Percentiles rank a stretch among this genome's conserved stretches.
phyloP scores from a whole-genome alignment of 1,140 invertebrate species.

The Zaprionus inermis region DNA sequence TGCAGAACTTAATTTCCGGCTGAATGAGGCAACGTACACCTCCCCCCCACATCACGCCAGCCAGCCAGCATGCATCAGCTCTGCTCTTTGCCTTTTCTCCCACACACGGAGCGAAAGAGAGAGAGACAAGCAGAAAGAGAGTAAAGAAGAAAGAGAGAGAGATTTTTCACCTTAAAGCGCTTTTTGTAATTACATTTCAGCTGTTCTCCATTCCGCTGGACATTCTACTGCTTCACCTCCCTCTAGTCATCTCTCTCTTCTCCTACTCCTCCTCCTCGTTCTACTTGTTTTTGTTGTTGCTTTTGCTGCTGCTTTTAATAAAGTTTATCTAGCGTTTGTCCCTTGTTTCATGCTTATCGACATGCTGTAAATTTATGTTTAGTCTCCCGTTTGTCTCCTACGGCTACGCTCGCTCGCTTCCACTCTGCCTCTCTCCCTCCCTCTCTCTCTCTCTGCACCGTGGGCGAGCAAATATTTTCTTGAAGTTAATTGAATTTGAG shows the following conservation, averaged over 20 bases:
- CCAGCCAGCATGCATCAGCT: constrained; percentile 14
- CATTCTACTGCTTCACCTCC: constrained; percentile 15
- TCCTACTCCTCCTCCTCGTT: neutral
- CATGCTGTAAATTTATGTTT: constrained; percentile 79
- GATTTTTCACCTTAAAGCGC: constrained; percentile 80
- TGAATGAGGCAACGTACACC: constrained; percentile 68
- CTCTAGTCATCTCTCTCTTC: neutral
- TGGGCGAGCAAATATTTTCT: constrained; percentile 81
- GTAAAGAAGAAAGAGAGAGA: constrained; percentile 30
- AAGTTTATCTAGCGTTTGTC: constrained; percentile 81
- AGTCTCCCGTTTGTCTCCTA: constrained; percentile 34
- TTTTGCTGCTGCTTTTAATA: constrained; percentile 70
- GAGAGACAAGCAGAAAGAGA: constrained; percentile 21
- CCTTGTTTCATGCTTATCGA: constrained; percentile 79
- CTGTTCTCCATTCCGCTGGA: constrained; percentile 62
- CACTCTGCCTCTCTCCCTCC: constrained; percentile 36
- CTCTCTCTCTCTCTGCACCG: constrained; percentile 44
- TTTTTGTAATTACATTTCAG: constrained; percentile 82
- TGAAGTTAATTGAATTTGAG: constrained; percentile 83
- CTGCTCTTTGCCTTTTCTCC: constrained; percentile 1
- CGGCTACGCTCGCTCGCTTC: constrained; percentile 20
- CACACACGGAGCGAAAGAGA: constrained; percentile 25
- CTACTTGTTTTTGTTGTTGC: constrained; percentile 17
- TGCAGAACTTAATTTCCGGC: constrained; percentile 83
- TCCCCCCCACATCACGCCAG: constrained; percentile 22